These are phyloP conservation scores for Oceanodroma leucorhoa DNA, from an alignment of 2,797 vertebrate genomes.

Conservation along the genomic window DNA sequence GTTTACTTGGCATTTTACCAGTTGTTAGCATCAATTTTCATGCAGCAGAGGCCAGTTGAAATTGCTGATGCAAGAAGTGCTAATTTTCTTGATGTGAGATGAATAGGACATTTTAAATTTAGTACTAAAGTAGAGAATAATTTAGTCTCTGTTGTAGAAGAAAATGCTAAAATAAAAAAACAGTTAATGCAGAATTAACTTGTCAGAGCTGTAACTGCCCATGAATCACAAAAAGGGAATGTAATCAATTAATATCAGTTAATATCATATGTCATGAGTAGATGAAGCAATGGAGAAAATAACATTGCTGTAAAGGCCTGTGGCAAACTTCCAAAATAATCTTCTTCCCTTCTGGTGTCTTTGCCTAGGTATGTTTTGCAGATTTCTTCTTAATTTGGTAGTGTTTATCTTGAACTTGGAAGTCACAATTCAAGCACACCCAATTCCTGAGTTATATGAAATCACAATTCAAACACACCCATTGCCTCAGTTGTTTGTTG, in stretches of 20 bases:
- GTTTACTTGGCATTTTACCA: background rate
- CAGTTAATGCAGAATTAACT: background rate
- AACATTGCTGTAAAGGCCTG: background rate
- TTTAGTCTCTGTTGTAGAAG: background rate
- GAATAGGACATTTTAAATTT: conserved; percentile 23
- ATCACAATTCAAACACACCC: background rate
- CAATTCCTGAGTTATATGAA: background rate
- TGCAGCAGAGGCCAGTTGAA: background rate
- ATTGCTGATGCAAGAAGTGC: conserved; percentile 11
- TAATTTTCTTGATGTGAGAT: conserved; percentile 22
- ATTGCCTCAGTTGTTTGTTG: background rate
- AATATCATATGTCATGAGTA: background rate
- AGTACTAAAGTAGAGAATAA: background rate
- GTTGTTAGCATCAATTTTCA: background rate
- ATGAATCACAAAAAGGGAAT: background rate
- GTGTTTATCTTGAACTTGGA: background rate
- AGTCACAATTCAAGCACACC: background rate
- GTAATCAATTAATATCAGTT: conserved; percentile 6
- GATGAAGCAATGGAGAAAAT: background rate
- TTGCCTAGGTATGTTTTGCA: background rate
- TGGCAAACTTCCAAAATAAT: background rate
- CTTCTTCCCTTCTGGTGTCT: background rate
- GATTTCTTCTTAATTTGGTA: background rate
- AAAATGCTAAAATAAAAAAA: background rate
- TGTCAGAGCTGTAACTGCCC: background rate